Base-by-base conservation (phyloP, 2,797 vertebrate species). In the Melanotaenia trifasciata region DNA sequence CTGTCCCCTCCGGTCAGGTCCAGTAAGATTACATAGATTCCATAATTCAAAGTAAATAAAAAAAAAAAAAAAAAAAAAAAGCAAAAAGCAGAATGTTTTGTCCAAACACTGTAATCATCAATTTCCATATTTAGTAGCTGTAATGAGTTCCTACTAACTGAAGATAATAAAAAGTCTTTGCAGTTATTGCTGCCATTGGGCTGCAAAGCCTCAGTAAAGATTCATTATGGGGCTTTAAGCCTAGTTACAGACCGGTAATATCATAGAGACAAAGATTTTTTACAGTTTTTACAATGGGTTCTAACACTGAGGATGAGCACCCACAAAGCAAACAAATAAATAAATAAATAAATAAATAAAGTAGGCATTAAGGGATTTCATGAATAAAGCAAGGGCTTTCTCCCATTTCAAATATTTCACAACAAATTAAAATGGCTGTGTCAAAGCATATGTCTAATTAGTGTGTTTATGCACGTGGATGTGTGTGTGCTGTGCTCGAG, bases 371-470 rank as follows among this genome's bases (percentile, higher is more conserved):
- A 76, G 72, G 63, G 75, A 80, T 81, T 79, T 78, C 22, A 70
- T 71, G 65, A 80, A 81, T 72, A 79, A 74, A 89, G 81, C 56
- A 33, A 18, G 22, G 70, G 68, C 60, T 51, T 73, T 68, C 70
- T 77, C 64, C 33, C 43, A 47, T 90, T 88, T 83, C 74, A 70
- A 50, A 83, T 76, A 71, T 84, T 90, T 91, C 87, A 77, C 78
- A 81, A 83, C 86, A 89, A 85, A 89, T 91, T 89, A 78, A 84
- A 90, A 84, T 62, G 88, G 85, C 76, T 80, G 86, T 79, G 83
- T 90, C 84, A 87, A 82, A 89, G 84, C 89, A 89, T 91, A 89
- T 83, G 88, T 89, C 82, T 88, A 85, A 89, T 89, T 87, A 90
- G 73, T 54, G 80, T 70, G 67, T 85, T 45, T 75, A 22, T 71